Evolutionary conservation across 1,140 invertebrate species (phyloP), one percentile per base, ranked within the genome.

Genomic region (Drosophila littoralis): DNA sequence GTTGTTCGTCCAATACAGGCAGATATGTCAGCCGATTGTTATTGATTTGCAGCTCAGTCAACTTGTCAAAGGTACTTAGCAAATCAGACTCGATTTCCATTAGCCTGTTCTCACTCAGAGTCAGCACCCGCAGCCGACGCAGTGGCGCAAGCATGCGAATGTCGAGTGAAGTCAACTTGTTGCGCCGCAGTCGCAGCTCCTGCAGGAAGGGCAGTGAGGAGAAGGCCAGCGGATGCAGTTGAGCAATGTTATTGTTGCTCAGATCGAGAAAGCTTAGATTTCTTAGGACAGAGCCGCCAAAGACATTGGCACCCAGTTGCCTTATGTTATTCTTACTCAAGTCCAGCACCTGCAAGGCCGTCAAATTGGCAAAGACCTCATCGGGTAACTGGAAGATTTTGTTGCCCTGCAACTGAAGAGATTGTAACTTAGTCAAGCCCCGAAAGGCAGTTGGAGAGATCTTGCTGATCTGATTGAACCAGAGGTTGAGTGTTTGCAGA

Each of bases 1-100:
- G 58, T 7, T 43, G 15, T 0, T 35, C 15, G 46, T 77, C 59
- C 9, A 82, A 9, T 1, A 72, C 55, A 0, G 91, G 80, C 28
- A 92, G 35, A 57, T 63, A 92, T 8, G 81, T 84, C 13, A 92
- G 57, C 0, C 73, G 79, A 58, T 92, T 92, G 50, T 91, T 91
- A 43, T 91, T 88, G n/a, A 92, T 64, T 28, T 91, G 75, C 43
- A 91, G 68, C 2, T 77, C 71, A 0, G 32, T 38, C 0, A 92
- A 28, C 7, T 57, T 55, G 9, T 81, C 69, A 1, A 89, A 61
- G 1, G 48, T 64, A 12, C 58, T 59, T 7, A 92, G 36, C 6
- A 91, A 48, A 1, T 89, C 75, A 0, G 38, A 10, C 0, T 84
- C 58, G 10, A 92, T 68, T 36, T 84, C 76, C 58, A 76, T 69